Evolutionary conservation across 1,140 invertebrate genomes (phyloP).

Genomic region (Oryzaephilus surinamensis): DNA sequence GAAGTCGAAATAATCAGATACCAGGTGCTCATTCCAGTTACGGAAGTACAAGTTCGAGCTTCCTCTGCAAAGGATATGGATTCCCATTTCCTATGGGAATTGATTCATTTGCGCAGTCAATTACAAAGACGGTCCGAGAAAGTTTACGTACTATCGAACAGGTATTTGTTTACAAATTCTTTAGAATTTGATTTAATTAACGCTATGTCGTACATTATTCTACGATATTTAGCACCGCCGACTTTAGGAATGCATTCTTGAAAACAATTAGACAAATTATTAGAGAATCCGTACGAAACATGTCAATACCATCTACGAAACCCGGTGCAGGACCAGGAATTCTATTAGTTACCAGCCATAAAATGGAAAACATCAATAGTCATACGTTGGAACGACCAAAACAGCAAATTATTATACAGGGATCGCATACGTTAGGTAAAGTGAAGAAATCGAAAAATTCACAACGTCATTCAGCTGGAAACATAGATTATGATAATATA

Average conservation of each 20-base stretch:
- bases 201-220: not conserved
- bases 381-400: slow-evolving; percentile 33
- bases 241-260: slow-evolving; percentile 91
- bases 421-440: slow-evolving; percentile 60
- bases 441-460: slow-evolving; percentile 61
- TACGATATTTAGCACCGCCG: slow-evolving; percentile 63
- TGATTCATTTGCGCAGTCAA: slow-evolving; percentile 89
- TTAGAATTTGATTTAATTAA: slow-evolving; percentile 1
- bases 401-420: slow-evolving; percentile 44
- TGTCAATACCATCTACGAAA: slow-evolving; percentile 80
- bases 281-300: slow-evolving; percentile 86
- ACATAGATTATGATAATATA: slow-evolving; percentile 73
- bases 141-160: slow-evolving; percentile 93
- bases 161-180: slow-evolving; percentile 43
- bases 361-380: slow-evolving; percentile 34
- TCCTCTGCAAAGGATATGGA: slow-evolving; percentile 88
- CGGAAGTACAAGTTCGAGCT: slow-evolving; percentile 90
- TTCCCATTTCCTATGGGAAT: slow-evolving; percentile 91
- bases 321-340: slow-evolving; percentile 40
- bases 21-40: slow-evolving; percentile 91
- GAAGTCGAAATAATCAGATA: slow-evolving; percentile 93
- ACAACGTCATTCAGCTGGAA: slow-evolving; percentile 80
- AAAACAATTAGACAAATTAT: slow-evolving; percentile 95
- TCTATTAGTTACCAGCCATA: slow-evolving; percentile 32
- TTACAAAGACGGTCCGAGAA: slow-evolving; percentile 89